Evolutionary conservation across 2,888 invertebrate genomes (phyloP), one percentile per base, ranked within the genome.

Genomic region (Meganola albula): DNA sequence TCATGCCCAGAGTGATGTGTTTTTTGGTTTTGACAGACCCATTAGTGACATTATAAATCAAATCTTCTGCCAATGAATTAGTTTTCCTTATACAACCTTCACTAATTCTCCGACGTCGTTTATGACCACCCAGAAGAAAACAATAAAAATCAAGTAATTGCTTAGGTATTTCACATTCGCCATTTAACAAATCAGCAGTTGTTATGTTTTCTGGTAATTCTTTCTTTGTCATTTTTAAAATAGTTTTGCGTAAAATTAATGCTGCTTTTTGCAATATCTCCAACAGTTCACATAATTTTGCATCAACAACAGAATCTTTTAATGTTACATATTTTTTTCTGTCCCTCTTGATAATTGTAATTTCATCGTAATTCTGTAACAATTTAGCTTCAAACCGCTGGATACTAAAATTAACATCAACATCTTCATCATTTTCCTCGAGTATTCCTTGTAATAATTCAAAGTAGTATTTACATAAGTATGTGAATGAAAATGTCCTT

Each of bases 1-100:
- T 16, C 12, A 57, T 24, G 10, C 53, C 58, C 7, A 58, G 44
- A 3, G 37, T 37, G 4, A 63, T 28, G 46, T 53, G 44, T 47
- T 65, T 65, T 26, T 48, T 31, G 4, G 60, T 53, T 30, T 36
- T 40, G 10, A 10, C 20, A 10, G n/a, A 4, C 13, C 32, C 26
- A n/a, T 8, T 31, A 11, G 5, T 11, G 5, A 31, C 18, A n/a
- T 8, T 14, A 12, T 31, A 31, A 24, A 31, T 31, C 4, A 31
- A 1, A 1, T 31, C 31, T 24, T 24, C 24, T 7, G 24, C 23
- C 9, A 31, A 16, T 18, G 31, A 31, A 4, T 3, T 31, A 16
- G 6, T 6, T 16, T 16, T 4, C 6, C 4, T 16, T 16, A 6
- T 16, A 16, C 16, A 5, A 6, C 4, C 4, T 16, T 16, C 4